A percentile compares a stretch with the other conserved stretches of the same genome.
Evolutionary conservation across 2,797 vertebrate genomes (phyloP).

Genomic region (Neoniphon sammara): DNA sequence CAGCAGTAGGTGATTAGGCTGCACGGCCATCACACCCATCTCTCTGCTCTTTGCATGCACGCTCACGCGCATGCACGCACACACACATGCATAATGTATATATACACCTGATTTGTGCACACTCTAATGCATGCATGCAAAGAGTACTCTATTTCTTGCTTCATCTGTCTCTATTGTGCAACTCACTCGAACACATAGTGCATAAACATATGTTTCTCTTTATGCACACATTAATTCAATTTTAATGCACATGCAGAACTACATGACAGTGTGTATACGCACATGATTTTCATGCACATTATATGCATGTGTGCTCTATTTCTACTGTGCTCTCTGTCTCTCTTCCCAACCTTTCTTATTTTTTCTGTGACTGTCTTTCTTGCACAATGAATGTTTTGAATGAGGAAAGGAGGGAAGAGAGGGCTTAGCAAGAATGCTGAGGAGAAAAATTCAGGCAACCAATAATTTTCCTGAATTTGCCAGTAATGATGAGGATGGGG

Average conservation of each 20-base stretch:
- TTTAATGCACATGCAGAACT: background rate
- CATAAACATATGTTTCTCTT: background rate
- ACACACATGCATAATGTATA: slow-evolving; percentile 8
- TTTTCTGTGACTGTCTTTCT: background rate
- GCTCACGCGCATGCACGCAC: slow-evolving; percentile 6
- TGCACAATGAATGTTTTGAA: background rate
- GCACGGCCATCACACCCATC: slow-evolving; percentile 53
- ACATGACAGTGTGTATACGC: background rate
- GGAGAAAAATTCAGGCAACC: slow-evolving; percentile 23
- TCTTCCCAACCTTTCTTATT: background rate
- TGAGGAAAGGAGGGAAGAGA: background rate
- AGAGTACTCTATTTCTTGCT: background rate
- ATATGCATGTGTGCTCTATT: slow-evolving; percentile 18
- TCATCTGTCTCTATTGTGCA: slow-evolving; percentile 2
- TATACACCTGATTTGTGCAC: slow-evolving; percentile 14
- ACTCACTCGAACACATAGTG: slow-evolving; percentile 11
- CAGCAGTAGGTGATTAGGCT: slow-evolving; percentile 75
- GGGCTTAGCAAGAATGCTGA: slow-evolving; percentile 13
- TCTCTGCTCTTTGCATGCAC: slow-evolving; percentile 24
- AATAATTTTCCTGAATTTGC: slow-evolving; percentile 27
- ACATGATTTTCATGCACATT: background rate
- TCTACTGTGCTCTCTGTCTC: background rate
- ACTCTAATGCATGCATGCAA: slow-evolving; percentile 1
- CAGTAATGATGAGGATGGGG: slow-evolving; percentile 22
- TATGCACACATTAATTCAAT: slow-evolving; percentile 11